Evolutionary conservation across 1,140 invertebrate genomes (phyloP), one percentile per base, ranked within the genome.

Genomic region (Rhagoletis pomonella): DNA sequence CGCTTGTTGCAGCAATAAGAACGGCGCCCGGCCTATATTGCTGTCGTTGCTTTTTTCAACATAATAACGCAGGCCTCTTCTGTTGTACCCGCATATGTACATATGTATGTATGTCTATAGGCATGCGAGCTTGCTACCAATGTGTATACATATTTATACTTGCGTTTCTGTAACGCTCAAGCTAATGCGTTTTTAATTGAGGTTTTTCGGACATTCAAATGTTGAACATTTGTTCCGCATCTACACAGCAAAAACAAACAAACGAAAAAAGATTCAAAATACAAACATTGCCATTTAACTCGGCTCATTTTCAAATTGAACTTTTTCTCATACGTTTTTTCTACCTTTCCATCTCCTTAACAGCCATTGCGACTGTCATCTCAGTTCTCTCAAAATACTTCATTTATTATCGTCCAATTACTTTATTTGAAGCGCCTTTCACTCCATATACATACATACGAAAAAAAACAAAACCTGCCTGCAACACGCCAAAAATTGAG

Each of bases 161-260:
- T 58, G 44, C 17, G 50, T 81, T 5, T 19, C 17, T n/a, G 73
- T 12, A 73, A 29, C 59, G 55, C 44, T 44, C 67, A 86, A 85
- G 42, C 55, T 92, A 92, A 92, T 92, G 91, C 90, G 91, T 91
- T 92, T 92, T 92, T 92, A 92, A 92, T 92, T 92, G 90, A 91
- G 91, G 91, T 91, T 90, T 92, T 60, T 67, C 55, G 39, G 39
- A 14, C 44, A 14, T 67, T 9, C 17, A 17, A 60, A 58, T 42
- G n/a, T n/a, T 42, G 29, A 55, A 55, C 50, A 55, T 55, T 55
- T 55, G 50, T 55, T 55, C 50, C 9, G 50, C 9, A 6, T 55
- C 44, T 86, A 39, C 86, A 44, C n/a, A 86, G 14, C 39, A 39
- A 14, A 85, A 59, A 12, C 50, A 42, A 86, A 86, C 14, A 87